phyloP scores from a whole-genome alignment of 30 jellyfish, hydroid and myxozoan genomes.

The Hydra vulgaris region DNA sequence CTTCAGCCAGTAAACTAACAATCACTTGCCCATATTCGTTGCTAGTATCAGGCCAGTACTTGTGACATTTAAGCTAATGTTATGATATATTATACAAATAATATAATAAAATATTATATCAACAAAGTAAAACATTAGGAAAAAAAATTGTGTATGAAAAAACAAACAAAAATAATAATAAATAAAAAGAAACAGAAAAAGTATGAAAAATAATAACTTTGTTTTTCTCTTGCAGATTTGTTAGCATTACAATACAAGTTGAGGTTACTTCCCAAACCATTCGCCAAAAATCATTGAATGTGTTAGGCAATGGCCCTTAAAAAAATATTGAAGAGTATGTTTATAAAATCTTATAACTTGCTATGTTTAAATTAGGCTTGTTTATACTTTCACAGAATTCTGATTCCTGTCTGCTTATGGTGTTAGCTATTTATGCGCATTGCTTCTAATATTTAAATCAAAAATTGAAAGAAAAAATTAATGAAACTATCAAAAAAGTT shows the following conservation, averaged over 20 bases:
- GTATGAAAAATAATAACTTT: constrained; percentile 25
- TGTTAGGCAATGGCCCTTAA: constrained; percentile 84
- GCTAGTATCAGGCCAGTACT: constrained; percentile 92
- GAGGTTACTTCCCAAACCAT: constrained; percentile 87
- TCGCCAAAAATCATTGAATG: constrained; percentile 91
- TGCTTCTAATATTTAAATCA: too few species aligned
- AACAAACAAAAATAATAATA: neutral
- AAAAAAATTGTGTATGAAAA: neutral
- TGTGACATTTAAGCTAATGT: constrained; percentile 76
- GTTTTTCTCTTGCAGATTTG: constrained; percentile 76
- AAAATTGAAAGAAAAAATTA: too few species aligned
- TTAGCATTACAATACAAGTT: constrained; percentile 68
- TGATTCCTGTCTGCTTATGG: neutral
- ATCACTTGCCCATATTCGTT: constrained; percentile 66
- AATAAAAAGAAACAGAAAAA: neutral
- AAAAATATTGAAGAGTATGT: neutral
- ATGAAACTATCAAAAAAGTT: too few species aligned
- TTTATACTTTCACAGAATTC: neutral
- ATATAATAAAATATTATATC: too few species aligned
- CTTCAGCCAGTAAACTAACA: constrained; percentile 52
- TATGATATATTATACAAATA: neutral
- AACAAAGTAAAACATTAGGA: too few species aligned
- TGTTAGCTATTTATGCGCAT: too few species aligned
- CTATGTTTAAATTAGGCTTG: neutral
- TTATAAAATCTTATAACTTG: neutral